Conservation (phyloP, 2,113 vertebrate species). For the Cichladusa arquata region DNA sequence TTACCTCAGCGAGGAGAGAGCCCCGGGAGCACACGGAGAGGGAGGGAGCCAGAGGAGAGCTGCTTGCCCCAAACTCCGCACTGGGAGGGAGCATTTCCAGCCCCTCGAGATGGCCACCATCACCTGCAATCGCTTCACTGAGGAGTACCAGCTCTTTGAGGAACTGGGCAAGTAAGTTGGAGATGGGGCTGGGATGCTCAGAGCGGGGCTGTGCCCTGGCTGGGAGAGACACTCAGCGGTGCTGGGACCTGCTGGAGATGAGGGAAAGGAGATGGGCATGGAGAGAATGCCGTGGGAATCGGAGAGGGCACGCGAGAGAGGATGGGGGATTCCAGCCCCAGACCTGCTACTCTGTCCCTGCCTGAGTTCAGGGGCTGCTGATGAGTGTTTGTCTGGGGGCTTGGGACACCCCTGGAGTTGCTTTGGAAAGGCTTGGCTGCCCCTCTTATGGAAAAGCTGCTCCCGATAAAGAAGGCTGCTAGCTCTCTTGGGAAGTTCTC, state of each 20-base stretch:
- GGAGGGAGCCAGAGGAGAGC: slow-evolving; percentile 53
- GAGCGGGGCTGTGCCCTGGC: not conserved
- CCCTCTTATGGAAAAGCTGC: not conserved
- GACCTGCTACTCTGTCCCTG: not conserved
- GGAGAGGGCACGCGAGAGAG: accelerated
- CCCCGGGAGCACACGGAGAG: slow-evolving; percentile 57
- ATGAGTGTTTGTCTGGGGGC: not conserved
- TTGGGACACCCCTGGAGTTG: not conserved
- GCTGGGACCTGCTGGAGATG: not conserved
- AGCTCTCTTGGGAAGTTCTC: not conserved
- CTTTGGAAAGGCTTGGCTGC: not conserved
- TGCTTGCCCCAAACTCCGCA: slow-evolving; percentile 43
- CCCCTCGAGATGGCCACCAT: slow-evolving; percentile 85
- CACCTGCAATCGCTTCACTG: slow-evolving; percentile 90
- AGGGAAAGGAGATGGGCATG: not conserved
- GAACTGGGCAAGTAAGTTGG: slow-evolving; percentile 92
- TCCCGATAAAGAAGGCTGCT: not conserved
- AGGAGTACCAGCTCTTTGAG: slow-evolving; percentile 92
- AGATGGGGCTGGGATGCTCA: not conserved
- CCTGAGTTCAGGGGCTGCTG: not conserved
- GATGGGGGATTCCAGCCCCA: not conserved
- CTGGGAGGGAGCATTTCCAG: slow-evolving; percentile 55
- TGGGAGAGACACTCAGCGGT: not conserved
- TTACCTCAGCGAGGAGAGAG: slow-evolving; percentile 72
- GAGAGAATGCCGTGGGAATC: not conserved